These are phyloP conservation scores for Amphiprion percula DNA, from an alignment of 2,113 vertebrate genomes.

Conservation along the genomic window DNA sequence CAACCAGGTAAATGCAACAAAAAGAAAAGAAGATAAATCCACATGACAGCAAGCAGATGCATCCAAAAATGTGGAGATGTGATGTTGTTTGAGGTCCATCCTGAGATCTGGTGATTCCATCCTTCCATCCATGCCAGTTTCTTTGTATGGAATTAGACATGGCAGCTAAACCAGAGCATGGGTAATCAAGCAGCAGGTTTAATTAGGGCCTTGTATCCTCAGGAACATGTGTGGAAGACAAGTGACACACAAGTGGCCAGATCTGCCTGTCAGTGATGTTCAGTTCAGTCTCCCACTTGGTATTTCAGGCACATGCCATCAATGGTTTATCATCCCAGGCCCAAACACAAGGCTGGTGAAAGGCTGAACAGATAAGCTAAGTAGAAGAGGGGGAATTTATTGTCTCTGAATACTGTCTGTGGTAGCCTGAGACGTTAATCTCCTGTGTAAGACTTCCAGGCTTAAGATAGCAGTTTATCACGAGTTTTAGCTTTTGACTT, in stretches of 20 bases:
- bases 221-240: neutral
- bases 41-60: neutral
- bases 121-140: neutral
- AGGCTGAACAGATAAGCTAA: constrained; percentile 41
- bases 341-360: constrained; percentile 42
- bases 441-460: constrained; percentile 10
- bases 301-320: constrained; percentile 6
- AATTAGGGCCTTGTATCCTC: constrained; percentile 20
- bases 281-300: neutral
- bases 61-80: neutral
- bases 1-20: constrained; percentile 88
- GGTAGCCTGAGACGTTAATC: constrained; percentile 20
- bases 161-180: constrained; percentile 38
- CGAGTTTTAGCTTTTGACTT: constrained; percentile 4
- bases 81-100: constrained; percentile 4
- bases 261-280: neutral
- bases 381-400: constrained; percentile 23
- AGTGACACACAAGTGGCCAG: constrained; percentile 17
- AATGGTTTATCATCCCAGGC: constrained; percentile 16
- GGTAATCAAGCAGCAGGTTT: constrained; percentile 25
- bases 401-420: constrained; percentile 20
- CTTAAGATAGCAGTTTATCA: constrained; percentile 9
- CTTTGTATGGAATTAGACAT: constrained; percentile 22
- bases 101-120: constrained; percentile 18
- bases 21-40: neutral